A percentile compares a stretch with the other conserved stretches of the same genome.
Conservation (phyloP, 2,888 invertebrate species). For the Pecten maximus region DNA sequence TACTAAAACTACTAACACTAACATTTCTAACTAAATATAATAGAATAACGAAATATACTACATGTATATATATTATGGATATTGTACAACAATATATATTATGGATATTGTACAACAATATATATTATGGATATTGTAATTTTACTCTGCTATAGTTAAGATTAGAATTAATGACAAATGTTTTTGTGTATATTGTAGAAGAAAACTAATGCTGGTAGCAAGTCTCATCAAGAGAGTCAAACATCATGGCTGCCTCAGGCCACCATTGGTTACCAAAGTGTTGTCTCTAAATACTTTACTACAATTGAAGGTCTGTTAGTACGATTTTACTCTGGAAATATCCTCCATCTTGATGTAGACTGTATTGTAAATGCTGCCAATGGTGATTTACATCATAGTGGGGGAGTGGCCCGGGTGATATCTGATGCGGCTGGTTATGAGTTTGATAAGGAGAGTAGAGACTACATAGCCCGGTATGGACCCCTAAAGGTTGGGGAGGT, state of each 20-base stretch:
- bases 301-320: slow-evolving; percentile 54
- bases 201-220: no score
- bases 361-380: slow-evolving; percentile 66
- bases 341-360: slow-evolving; percentile 55
- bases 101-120: no score
- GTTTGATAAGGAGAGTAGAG: slow-evolving; percentile 56
- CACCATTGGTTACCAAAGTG: neutral
- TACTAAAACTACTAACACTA: no score
- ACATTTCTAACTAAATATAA: no score
- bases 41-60: no score
- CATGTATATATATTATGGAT: no score
- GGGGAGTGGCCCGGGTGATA: slow-evolving; percentile 61
- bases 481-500: slow-evolving; percentile 53
- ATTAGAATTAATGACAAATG: no score
- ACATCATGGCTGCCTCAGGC: neutral
- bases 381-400: slow-evolving; percentile 57
- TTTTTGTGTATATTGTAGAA: no score
- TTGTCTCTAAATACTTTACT: neutral
- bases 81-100: no score
- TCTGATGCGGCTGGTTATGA: slow-evolving; percentile 55
- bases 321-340: slow-evolving; percentile 55
- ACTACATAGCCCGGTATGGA: slow-evolving; percentile 54
- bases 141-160: no score
- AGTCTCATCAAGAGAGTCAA: neutral
- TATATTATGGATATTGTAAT: no score